Base-by-base conservation (phyloP, 1,140 invertebrate genomes). In the Saccostrea cuccullata region DNA sequence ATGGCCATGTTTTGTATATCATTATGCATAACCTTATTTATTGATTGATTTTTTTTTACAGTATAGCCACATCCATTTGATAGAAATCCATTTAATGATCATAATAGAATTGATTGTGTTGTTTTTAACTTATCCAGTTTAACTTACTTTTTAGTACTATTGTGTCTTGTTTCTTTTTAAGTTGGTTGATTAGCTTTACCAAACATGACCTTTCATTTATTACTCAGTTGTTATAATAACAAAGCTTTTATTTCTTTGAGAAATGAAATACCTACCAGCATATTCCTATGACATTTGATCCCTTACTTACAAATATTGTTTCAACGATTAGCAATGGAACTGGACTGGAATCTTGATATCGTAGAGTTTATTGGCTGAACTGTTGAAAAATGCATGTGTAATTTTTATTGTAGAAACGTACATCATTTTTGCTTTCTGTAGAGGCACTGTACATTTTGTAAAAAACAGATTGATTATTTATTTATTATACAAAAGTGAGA, bases 401-500 rank as follows among this genome's bases (percentile, higher is more conserved):
- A 77, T 77, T 77, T 73, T 77, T 77, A 77, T 77, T 77, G 70
- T 77, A 77, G 70, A 30, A 30, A 30, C 30, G 70, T 77, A 77
- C 70, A 15, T 77, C 26, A 26, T 77, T 64, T 36, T 77, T 77
- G 70, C 23, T 77, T 30, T 77, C 70, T 77, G 26, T 77, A 77
- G 70, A 77, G 70, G 70, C 70, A 77, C 70, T 77, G 70, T 77
- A 77, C 70, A 77, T 77, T 77, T 77, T 26, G 23, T 77, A 15
- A 77, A 77, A 67, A 67, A 77, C 5, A 77, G 30, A 15, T 77
- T 30, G 26, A 77, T 77, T 77, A 77, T 77, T 77, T 77, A 77
- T 77, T 77, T 77, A 77, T 77, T 77, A 77, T 77, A 36, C 11
- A 26, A 77, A 77, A 77, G 70, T 77, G 70, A 77, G 70, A 77